Evolutionary conservation across 2,888 invertebrate genomes (phyloP).

Genomic region (Hydriomena furcata): DNA sequence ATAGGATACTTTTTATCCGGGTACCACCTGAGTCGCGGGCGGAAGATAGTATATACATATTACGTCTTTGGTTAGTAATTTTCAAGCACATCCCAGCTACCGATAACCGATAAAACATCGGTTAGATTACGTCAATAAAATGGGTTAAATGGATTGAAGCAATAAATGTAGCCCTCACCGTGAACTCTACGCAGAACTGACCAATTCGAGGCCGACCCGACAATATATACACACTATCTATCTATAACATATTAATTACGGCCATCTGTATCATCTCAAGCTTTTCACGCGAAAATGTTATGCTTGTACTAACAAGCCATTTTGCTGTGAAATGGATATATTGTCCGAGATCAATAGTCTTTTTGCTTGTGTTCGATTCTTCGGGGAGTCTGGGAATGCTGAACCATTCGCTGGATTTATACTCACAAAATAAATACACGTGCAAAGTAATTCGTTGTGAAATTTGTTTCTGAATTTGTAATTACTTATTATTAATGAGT

Average conservation of each 20-base stretch:
- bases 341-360: conserved; percentile 26
- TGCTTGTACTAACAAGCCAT: conserved; percentile 16
- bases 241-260: conserved; percentile 43
- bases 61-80: conserved; percentile 6
- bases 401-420: conserved; percentile 34
- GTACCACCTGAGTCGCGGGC: no score
- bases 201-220: conserved; percentile 57
- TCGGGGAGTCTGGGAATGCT: conserved; percentile 34
- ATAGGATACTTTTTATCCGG: no score
- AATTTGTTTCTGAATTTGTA: no score
- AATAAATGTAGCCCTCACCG: conserved; percentile 75
- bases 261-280: conserved; percentile 42
- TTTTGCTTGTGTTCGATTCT: conserved; percentile 27
- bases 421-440: conserved; percentile 32
- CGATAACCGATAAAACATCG: conserved; percentile 47
- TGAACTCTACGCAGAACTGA: conserved; percentile 63
- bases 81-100: conserved; percentile 11
- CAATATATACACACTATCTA: conserved; percentile 31
- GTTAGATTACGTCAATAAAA: conserved; percentile 71
- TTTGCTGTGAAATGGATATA: conserved; percentile 29
- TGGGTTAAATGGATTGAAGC: conserved; percentile 71
- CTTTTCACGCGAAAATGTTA: conserved; percentile 37
- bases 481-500: no score
- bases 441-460: no score
- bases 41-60: no score